Conservation (phyloP, 2,888 invertebrate genomes). For the Idaea aversata region DNA sequence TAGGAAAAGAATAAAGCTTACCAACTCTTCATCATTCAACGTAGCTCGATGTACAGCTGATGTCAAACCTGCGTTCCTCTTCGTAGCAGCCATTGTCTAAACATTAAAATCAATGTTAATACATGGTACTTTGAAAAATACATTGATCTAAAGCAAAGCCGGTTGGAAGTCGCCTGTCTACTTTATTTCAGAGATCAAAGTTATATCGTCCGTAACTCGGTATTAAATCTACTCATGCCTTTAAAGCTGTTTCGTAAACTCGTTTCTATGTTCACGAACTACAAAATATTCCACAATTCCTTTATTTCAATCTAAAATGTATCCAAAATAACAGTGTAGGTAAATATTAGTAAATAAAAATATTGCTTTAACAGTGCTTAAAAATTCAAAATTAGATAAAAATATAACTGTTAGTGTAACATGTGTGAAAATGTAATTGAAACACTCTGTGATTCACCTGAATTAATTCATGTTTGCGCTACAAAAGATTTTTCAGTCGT, state of each 20-base stretch:
- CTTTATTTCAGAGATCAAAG: conserved; percentile 19
- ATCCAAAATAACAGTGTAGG: conserved; percentile 6
- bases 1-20: conserved; percentile 72
- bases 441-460: conserved; percentile 35
- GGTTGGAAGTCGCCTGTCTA: conserved; percentile 23
- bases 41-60: conserved; percentile 98
- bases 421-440: conserved; percentile 36
- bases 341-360: conserved; percentile 17
- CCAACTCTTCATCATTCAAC: conserved; percentile 99
- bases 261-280: conserved; percentile 26
- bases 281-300: conserved; percentile 5
- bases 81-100: conserved; percentile 99
- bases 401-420: conserved; percentile 16
- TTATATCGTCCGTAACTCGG: conserved; percentile 14
- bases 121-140: conserved; percentile 5
- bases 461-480: conserved; percentile 34
- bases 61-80: conserved; percentile 97
- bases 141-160: conserved; percentile 30
- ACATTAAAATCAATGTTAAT: conserved; percentile 37
- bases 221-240: conserved; percentile 50
- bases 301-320: neutral
- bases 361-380: conserved; percentile 38
- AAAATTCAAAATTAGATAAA: conserved; percentile 33
- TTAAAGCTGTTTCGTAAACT: conserved; percentile 55
- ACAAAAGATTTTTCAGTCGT: conserved; percentile 34